phyloP scores from a whole-genome alignment of 2,797 vertebrate genomes.

The Rhynchonycteris naso region DNA sequence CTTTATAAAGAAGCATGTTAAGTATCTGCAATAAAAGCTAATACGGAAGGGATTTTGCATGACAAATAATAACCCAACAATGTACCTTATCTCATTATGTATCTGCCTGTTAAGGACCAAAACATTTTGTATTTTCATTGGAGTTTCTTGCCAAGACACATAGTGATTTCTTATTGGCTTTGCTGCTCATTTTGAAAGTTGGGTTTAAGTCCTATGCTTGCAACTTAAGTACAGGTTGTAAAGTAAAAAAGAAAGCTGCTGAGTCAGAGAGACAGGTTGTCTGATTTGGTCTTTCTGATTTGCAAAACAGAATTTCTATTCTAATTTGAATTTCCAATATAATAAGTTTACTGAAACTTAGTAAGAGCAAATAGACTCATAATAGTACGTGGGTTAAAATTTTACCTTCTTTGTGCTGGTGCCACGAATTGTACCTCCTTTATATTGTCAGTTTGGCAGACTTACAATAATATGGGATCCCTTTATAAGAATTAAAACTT shows the following conservation, averaged over 20 bases:
- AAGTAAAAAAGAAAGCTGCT: constrained; percentile 74
- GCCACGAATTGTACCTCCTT: background rate
- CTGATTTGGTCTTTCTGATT: constrained; percentile 61
- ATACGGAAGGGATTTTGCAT: background rate
- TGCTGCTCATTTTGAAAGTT: constrained; percentile 58
- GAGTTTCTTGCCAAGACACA: constrained; percentile 56
- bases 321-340: constrained; percentile 42
- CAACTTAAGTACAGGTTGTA: constrained; percentile 62
- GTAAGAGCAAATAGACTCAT: constrained; percentile 30
- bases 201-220: constrained; percentile 9
- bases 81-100: constrained; percentile 27
- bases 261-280: constrained; percentile 76
- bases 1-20: constrained; percentile 48
- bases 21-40: constrained; percentile 51
- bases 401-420: background rate
- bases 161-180: constrained; percentile 6
- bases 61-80: constrained; percentile 52
- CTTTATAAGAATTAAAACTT: constrained; percentile 10
- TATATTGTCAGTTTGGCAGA: background rate
- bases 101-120: constrained; percentile 22
- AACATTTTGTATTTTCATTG: constrained; percentile 55
- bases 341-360: constrained; percentile 18
- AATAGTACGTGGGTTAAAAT: constrained; percentile 28
- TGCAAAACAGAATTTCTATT: constrained; percentile 53
- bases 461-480: background rate